A percentile compares a stretch with the other conserved stretches of the same genome.
Conservation (phyloP, 2,113 vertebrate genomes). For the Oreochromis niloticus region DNA sequence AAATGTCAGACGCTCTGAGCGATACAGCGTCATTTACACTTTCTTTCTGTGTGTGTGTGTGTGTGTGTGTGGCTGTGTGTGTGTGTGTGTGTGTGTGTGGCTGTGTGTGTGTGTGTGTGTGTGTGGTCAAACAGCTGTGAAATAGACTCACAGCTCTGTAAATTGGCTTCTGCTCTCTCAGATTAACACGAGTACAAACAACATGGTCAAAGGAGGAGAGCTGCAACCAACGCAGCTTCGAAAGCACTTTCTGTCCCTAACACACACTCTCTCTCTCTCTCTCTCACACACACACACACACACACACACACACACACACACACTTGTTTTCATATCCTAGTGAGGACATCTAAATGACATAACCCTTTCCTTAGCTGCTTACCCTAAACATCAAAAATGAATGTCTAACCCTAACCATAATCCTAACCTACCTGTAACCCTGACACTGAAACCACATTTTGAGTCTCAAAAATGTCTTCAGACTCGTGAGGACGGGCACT, state of each 20-base stretch:
- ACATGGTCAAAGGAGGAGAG: conserved; percentile 32
- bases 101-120: conserved; percentile 26
- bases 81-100: conserved; percentile 18
- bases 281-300: background rate
- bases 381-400: background rate
- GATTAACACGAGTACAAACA: conserved; percentile 63
- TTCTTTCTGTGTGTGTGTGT: conserved; percentile 8
- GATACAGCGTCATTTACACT: conserved; percentile 39
- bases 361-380: background rate
- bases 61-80: conserved; percentile 45
- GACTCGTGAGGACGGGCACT: background rate
- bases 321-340: background rate
- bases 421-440: background rate
- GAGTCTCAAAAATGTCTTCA: background rate
- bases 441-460: background rate
- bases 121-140: conserved; percentile 62
- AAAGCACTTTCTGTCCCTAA: conserved; percentile 7
- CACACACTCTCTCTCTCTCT: background rate
- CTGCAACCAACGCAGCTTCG: conserved; percentile 43
- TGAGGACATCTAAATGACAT: background rate
- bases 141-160: conserved; percentile 56
- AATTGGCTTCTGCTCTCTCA: conserved; percentile 62
- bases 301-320: background rate
- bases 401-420: background rate
- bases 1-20: conserved; percentile 55